Conservation (phyloP, 2,113 vertebrate genomes). For the Tinamus guttatus region DNA sequence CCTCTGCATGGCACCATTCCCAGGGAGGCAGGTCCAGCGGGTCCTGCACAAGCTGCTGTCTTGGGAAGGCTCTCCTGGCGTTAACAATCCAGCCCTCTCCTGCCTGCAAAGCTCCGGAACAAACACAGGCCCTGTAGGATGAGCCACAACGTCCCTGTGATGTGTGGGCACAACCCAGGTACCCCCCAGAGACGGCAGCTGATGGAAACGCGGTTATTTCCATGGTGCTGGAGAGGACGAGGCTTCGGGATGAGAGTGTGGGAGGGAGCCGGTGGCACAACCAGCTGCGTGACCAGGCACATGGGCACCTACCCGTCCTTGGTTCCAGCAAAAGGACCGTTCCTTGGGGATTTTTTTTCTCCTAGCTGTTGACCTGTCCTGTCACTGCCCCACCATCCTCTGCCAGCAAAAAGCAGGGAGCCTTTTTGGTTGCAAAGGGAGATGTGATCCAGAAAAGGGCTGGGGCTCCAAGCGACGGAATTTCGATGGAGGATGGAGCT, state of each 20-base stretch:
- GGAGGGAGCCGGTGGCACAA: not conserved
- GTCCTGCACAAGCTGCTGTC: not conserved
- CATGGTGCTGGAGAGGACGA: not conserved
- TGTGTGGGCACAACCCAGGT: not conserved
- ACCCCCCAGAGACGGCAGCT: not conserved
- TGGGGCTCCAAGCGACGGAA: not conserved
- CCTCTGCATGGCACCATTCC: not conserved
- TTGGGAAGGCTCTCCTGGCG: not conserved
- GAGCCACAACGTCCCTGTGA: not conserved
- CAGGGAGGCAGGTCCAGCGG: fast-evolving
- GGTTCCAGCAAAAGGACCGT: not conserved
- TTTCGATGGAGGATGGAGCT: not conserved
- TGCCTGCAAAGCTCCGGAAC: not conserved
- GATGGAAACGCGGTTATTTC: not conserved
- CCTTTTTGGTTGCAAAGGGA: not conserved
- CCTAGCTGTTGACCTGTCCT: not conserved
- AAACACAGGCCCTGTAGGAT: not conserved
- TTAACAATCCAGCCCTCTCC: not conserved
- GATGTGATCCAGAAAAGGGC: not conserved
- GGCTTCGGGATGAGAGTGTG: not conserved
- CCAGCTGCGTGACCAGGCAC: fast-evolving
- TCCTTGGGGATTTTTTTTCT: not conserved
- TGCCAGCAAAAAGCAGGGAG: not conserved
- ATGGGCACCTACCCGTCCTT: not conserved
- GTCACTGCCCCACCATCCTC: not conserved